These are phyloP conservation scores for Melanitta fusca DNA, from an alignment of 2,797 vertebrate genomes.

Conservation along the genomic window DNA sequence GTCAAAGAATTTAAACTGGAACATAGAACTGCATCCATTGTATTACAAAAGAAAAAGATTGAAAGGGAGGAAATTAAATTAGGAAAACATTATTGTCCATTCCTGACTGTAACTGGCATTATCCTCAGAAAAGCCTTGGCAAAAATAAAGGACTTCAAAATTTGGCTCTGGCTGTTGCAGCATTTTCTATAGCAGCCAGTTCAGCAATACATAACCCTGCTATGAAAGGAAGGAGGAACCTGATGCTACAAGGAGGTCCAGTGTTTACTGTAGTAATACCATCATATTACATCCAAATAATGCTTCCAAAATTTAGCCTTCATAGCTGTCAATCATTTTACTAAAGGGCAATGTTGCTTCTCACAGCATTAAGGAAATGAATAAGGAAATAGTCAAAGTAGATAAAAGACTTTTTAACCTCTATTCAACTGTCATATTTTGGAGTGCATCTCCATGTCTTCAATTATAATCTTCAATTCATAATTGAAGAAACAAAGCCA, in stretches of 20 bases:
- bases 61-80: constrained; percentile 54
- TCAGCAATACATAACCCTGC: not conserved
- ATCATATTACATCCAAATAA: not conserved
- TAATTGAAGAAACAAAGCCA: not conserved
- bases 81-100: not conserved
- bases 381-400: not conserved
- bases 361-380: not conserved
- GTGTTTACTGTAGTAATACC: not conserved
- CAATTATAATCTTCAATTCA: not conserved
- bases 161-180: not conserved
- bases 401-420: not conserved
- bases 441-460: not conserved
- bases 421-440: not conserved
- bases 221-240: not conserved
- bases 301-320: not conserved
- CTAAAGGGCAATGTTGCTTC: not conserved
- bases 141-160: constrained; percentile 3
- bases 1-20: constrained; percentile 35
- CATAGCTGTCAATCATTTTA: not conserved
- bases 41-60: constrained; percentile 6
- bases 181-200: not conserved
- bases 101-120: not conserved
- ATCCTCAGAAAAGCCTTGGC: not conserved
- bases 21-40: not conserved
- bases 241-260: not conserved